phyloP scores from a whole-genome alignment of 2,113 vertebrate species.

The zebrafish (Danio rerio) region DNA sequence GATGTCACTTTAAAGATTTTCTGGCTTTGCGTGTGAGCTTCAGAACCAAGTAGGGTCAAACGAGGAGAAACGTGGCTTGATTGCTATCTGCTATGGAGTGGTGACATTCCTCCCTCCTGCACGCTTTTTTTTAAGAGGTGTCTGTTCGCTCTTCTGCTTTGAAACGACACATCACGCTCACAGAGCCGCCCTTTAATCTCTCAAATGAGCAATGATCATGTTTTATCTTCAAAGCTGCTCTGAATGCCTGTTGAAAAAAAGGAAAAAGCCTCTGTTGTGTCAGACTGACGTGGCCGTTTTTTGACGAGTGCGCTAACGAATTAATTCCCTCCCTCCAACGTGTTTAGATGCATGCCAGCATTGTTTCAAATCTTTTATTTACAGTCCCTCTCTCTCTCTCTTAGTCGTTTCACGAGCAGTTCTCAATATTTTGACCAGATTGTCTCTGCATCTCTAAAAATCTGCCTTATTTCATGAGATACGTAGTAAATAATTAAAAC shows the following conservation, averaged over 20 bases:
- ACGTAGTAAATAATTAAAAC: conserved; percentile 59
- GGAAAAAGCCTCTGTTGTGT: conserved; percentile 58
- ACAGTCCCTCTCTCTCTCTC: conserved; percentile 6
- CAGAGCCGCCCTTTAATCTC: conserved; percentile 47
- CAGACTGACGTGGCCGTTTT: conserved; percentile 57
- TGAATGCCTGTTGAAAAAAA: conserved; percentile 48
- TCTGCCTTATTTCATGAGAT: conserved; percentile 79
- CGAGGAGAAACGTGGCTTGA: conserved; percentile 4
- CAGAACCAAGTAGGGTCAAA: conserved; percentile 1
- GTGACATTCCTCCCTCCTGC: background rate
- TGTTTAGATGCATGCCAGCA: conserved; percentile 74
- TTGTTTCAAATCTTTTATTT: conserved; percentile 64
- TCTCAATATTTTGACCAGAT: conserved; percentile 67
- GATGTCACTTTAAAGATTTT: conserved; percentile 41
- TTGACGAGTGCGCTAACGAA: conserved; percentile 66
- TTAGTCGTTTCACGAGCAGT: conserved; percentile 37
- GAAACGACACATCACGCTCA: conserved; percentile 31
- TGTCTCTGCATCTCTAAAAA: conserved; percentile 71
- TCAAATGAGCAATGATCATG: conserved; percentile 50
- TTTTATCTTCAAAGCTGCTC: conserved; percentile 56
- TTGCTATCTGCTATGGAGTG: background rate
- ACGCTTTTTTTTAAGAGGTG: conserved; percentile 10
- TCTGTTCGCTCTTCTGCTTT: conserved; percentile 20
- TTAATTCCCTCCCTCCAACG: conserved; percentile 51
- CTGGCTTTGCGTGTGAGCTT: background rate